These are phyloP conservation scores for Bombus waltoni DNA, from an alignment of 1,140 invertebrate genomes.

Conservation along the genomic window DNA sequence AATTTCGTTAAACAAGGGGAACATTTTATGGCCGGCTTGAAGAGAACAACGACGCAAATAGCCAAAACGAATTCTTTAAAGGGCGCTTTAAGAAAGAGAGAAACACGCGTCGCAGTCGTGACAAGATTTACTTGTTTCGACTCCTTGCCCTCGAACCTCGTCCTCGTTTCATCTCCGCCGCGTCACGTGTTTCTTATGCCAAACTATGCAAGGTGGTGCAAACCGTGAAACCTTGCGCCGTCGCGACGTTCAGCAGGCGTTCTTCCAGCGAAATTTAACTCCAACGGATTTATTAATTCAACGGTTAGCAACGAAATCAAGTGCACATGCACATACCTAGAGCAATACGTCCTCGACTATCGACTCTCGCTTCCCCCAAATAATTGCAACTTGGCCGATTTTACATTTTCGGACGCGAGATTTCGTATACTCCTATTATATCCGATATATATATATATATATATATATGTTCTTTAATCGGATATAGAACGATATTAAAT, in stretches of 20 bases:
- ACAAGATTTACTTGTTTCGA: neutral
- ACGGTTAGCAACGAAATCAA: too few species aligned
- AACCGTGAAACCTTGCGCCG: neutral
- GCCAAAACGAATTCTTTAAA: neutral
- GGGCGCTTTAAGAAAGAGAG: neutral
- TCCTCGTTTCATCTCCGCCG: neutral
- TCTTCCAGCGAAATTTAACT: neutral
- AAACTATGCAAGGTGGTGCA: neutral
- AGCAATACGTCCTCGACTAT: too few species aligned
- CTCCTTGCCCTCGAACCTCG: neutral
- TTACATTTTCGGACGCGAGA: too few species aligned
- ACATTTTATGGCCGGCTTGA: neutral
- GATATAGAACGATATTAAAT: too few species aligned
- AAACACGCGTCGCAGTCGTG: too few species aligned
- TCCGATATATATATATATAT: too few species aligned
- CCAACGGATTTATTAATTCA: neutral
- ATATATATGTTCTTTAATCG: too few species aligned
- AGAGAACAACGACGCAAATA: neutral
- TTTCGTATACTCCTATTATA: too few species aligned
- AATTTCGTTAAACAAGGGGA: constrained; percentile 6
- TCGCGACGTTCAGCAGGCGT: neutral
- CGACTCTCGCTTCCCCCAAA: too few species aligned
- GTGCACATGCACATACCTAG: too few species aligned
- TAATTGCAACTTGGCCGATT: too few species aligned
- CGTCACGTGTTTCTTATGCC: neutral